Conservation (phyloP, 2,797 vertebrate species). For the Coccyzus lansbergi region DNA sequence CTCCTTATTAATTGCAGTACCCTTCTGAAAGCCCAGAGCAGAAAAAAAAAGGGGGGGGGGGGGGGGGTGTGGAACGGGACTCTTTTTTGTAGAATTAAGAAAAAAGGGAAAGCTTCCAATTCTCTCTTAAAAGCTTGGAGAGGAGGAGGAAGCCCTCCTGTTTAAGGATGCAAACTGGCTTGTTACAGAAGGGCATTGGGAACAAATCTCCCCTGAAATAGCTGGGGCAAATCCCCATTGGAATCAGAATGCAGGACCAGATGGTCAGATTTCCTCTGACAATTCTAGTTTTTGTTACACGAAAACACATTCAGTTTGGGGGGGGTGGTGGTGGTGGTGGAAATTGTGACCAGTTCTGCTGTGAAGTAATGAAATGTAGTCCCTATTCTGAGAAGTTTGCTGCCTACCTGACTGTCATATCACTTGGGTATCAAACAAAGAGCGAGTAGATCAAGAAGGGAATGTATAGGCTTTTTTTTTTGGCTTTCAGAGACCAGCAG, state of each 20-base stretch:
- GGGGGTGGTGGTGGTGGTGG: no score
- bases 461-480: constrained; percentile 13
- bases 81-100: neutral
- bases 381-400: neutral
- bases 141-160: neutral
- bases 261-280: neutral
- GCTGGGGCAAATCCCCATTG: neutral
- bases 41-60: no score
- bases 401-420: neutral
- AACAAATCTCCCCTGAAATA: neutral
- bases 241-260: neutral
- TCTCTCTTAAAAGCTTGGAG: neutral
- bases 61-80: no score
- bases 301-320: neutral
- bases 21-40: neutral
- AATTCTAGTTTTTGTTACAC: neutral
- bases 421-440: neutral
- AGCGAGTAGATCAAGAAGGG: neutral
- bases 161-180: neutral
- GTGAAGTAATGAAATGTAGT: rapidly evolving
- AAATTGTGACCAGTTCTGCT: neutral
- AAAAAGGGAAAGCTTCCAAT: neutral
- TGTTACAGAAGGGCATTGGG: neutral
- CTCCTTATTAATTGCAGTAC: neutral
- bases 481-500: neutral